phyloP scores from a whole-genome alignment of 37 sponge, comb jelly and placozoan genomes.

The Beroe forskalii region DNA sequence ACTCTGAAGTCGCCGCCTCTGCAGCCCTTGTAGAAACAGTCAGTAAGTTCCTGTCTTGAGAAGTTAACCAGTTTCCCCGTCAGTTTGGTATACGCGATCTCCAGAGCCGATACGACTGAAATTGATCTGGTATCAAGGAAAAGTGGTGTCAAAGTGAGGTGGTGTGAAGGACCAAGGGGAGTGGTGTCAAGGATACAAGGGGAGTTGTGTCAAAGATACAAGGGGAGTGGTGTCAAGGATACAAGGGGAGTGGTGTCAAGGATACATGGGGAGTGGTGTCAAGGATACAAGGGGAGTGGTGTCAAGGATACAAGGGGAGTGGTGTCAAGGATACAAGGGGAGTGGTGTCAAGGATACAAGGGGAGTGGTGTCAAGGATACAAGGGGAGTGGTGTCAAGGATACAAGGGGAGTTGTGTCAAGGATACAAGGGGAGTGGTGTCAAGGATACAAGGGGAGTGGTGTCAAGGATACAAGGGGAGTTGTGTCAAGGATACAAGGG shows the following conservation, averaged over 20 bases:
- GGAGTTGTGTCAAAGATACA: background rate
- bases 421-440: background rate
- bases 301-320: background rate
- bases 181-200: background rate
- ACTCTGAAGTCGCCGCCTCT: constrained; percentile 20
- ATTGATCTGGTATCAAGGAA: too few species aligned
- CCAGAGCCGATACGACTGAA: constrained; percentile 14
- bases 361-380: background rate
- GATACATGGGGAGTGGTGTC: background rate
- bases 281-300: background rate
- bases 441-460: too few species aligned
- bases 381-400: background rate
- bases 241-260: background rate
- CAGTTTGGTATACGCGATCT: constrained; percentile 38
- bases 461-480: too few species aligned
- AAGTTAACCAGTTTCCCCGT: background rate
- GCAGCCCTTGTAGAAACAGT: constrained; percentile 55
- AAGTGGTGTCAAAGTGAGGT: background rate
- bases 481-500: background rate
- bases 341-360: too few species aligned
- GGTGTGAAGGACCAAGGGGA: too few species aligned
- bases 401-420: background rate
- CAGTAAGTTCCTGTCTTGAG: constrained; percentile 52
- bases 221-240: background rate
- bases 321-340: too few species aligned